These are phyloP conservation scores for Parapristionchus giblindavisi DNA, from an alignment of 2,888 invertebrate genomes.

Conservation along the genomic window DNA sequence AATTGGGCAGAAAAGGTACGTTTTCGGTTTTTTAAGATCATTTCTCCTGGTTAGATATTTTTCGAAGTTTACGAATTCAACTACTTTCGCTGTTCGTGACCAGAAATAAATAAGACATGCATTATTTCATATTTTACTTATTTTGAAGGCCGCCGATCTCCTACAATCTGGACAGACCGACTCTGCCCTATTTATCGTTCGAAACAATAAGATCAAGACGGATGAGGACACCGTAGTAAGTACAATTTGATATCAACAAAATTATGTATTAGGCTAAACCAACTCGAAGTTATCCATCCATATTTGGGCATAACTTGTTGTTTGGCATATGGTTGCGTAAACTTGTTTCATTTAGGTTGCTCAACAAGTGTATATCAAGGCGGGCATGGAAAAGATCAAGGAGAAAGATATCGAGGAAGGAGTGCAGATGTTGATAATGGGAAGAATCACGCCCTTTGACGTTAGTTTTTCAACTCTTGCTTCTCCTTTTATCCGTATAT, in stretches of 20 bases:
- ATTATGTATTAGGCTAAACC: too few species aligned
- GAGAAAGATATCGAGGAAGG: conserved; percentile 3
- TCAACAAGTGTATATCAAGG: background rate
- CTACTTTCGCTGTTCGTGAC: background rate
- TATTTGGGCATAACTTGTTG: too few species aligned
- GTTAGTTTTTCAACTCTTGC: background rate
- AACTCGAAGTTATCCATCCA: background rate
- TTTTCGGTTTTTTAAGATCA: background rate
- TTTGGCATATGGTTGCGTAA: too few species aligned
- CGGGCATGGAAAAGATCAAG: conserved; percentile 2
- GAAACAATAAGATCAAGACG: background rate
- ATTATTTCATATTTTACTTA: background rate
- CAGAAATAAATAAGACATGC: background rate
- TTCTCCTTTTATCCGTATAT: background rate
- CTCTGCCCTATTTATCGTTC: conserved; percentile 9
- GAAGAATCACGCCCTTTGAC: conserved; percentile 7
- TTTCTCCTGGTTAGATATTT: too few species aligned
- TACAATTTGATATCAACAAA: too few species aligned
- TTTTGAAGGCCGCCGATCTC: conserved; percentile 14
- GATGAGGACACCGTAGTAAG: conserved; percentile 18
- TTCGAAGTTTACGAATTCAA: too few species aligned
- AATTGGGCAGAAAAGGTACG: conserved; percentile 18
- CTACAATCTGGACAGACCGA: conserved; percentile 15
- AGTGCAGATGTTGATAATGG: background rate
- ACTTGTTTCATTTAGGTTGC: background rate